Percentiles rank a stretch among this genome's conserved stretches.
Conservation (phyloP, 1,140 invertebrate genomes). For the Hycleus cichorii region DNA sequence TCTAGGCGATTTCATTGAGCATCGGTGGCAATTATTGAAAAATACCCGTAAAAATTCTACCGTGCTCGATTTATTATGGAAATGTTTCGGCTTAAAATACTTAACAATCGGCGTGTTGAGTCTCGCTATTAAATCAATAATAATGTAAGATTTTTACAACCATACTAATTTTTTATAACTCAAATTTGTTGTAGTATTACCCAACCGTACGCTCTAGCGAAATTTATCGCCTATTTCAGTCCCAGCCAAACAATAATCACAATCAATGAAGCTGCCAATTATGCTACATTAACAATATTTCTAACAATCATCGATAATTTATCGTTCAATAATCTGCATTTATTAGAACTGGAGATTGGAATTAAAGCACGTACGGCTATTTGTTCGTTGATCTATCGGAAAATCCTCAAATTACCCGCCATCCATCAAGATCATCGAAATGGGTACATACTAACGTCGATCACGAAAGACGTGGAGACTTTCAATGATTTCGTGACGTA, state of each 20-base stretch:
- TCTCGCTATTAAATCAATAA: too few species aligned
- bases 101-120: too few species aligned
- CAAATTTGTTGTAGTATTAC: neutral
- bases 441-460: neutral
- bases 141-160: neutral
- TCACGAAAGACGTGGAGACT: slow-evolving; percentile 3
- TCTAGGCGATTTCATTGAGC: slow-evolving; percentile 1
- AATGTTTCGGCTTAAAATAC: neutral
- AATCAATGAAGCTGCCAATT: neutral
- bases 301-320: neutral
- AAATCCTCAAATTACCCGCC: neutral
- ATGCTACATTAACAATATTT: neutral
- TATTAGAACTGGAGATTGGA: neutral
- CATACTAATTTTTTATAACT: neutral
- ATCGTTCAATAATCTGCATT: neutral
- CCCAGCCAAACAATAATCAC: neutral
- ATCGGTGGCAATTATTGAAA: neutral
- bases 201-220: neutral
- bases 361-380: slow-evolving; percentile 5
- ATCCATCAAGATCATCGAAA: neutral
- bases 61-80: neutral
- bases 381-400: slow-evolving; percentile 8
- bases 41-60: neutral
- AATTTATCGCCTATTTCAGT: neutral
- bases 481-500: neutral